These are phyloP conservation scores for Heliconius ethilla DNA, from an alignment of 2,888 invertebrate species.

Conservation along the genomic window DNA sequence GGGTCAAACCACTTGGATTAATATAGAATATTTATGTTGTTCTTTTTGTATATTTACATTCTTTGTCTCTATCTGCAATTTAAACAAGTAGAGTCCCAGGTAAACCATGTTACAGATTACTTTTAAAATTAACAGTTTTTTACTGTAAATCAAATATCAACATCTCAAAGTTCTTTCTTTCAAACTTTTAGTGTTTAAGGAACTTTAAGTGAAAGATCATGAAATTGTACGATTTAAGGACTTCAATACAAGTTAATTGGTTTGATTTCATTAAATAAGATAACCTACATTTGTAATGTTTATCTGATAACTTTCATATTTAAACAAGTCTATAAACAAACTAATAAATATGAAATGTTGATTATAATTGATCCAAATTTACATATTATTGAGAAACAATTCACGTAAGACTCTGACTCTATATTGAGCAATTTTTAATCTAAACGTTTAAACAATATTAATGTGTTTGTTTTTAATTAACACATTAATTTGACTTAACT, in stretches of 20 bases:
- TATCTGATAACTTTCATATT: constrained; percentile 8
- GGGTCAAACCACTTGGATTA: too few species aligned
- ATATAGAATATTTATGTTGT: too few species aligned
- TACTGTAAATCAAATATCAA: neutral
- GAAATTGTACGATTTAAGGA: neutral
- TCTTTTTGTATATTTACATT: too few species aligned
- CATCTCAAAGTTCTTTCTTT: neutral
- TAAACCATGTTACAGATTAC: neutral
- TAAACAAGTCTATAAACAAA: constrained; percentile 14
- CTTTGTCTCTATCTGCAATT: too few species aligned
- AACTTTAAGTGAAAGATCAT: neutral
- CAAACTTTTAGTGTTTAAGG: neutral
- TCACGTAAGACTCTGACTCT: neutral
- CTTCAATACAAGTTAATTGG: neutral
- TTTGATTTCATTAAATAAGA: constrained; percentile 4
- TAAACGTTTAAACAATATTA: neutral
- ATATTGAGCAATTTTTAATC: neutral
- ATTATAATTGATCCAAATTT: constrained; percentile 12
- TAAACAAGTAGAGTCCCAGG: too few species aligned
- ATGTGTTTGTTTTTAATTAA: neutral
- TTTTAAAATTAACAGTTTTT: neutral
- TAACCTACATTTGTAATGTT: constrained; percentile 20
- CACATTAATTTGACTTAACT: neutral
- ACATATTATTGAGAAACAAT: neutral
- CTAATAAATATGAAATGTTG: constrained; percentile 23